Base-by-base conservation (phyloP, 2,888 invertebrate species). In the Cepaea hortensis region DNA sequence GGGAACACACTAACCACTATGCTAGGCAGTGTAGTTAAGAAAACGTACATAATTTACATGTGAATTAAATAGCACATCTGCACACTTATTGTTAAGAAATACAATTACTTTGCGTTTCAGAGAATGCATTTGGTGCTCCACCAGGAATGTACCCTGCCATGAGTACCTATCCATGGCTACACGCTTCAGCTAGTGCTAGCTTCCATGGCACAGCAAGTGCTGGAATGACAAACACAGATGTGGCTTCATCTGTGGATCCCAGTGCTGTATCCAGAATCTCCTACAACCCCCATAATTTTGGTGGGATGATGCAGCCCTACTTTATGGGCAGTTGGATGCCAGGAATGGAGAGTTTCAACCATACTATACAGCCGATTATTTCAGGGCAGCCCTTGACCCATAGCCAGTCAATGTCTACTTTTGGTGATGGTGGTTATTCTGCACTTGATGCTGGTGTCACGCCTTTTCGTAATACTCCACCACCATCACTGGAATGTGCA, bases 321-420 rank as follows among this genome's bases (percentile, higher is more conserved):
- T 85, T 79, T 35, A 85, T 86, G 87, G 68, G 82, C 65, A 80
- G 83, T 23, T 88, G 88, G 88, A 35, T 62, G 6, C 72, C 87
- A 15, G 84, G 85, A 13, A 84, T 87, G 87, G 83, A 84, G 50
- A 84, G 85, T 11, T 80, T 85, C 61, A 87, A 83, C 61, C 82
- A 62, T 20, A 20, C 77, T 48, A 88, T 85, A 85, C 77, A 72
- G 3, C 83, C 79, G 23, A 62, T 85, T 73, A 81, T 85, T 5
- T 85, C 87, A 13, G 79, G 85, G 23, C 84, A 83, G 61, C 85
- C 82, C 15, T 83, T 88, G 84, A 87, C 84, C 13, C 88, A 86
- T 23, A 72, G 82, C 50, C 85, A 87, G 50, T 77, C 85, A 46
- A 82, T 85, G 73, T 81, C 82, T 61, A 81, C 85, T n/a, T 79